Evolutionary conservation across 37 sponge, comb jelly and placozoan genomes (phyloP), one percentile per base, ranked within the genome.

Genomic region (Cladorhizidae sp.): DNA sequence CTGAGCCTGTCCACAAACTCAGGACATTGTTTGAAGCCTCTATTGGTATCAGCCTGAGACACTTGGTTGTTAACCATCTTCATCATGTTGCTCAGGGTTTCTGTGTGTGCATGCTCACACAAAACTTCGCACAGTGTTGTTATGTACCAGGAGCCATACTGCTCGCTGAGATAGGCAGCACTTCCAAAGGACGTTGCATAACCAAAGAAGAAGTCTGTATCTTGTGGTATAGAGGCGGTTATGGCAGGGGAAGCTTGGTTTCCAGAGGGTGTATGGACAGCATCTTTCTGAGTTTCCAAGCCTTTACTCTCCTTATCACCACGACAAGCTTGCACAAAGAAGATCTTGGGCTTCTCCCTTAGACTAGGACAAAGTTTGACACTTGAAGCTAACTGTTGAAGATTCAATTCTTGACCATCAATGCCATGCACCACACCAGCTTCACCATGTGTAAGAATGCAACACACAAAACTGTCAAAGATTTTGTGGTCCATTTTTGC

Each of bases 241-340:
- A 68, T 41, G 62, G 57, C 55, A n/a, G 57, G 61, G 17, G 55
- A 70, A 20, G 12, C 31, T 39, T 57, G 31, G 1, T 49, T 70
- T 12, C 14, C n/a, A 9, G 58, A 15, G 14, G 29, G 77, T 0
- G 49, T 12, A 2, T 52, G 72, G 3, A 43, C 86, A 14, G 45
- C 23, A 33, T 83, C 84, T 11, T 72, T 84, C 38, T 72, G 74
- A 20, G 74, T 55, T 5, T 73, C 50, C 26, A 82, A 43, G 0
- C 95, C 95, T 23, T 42, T 75, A 32, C 83, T 86, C 43, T 91
- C 92, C 33, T 35, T 42, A 14, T 88, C 88, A 50, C 96, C 96
- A 18, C 96, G 75, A 74, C 93, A 92, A 32, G 96, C 96, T 61
- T 95, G 96, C 2, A 95, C 63, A 72, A 95, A 95, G 82, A 95